Base-by-base conservation (phyloP, 2,888 invertebrate species). In the Hirtodrosophila alboralis region DNA sequence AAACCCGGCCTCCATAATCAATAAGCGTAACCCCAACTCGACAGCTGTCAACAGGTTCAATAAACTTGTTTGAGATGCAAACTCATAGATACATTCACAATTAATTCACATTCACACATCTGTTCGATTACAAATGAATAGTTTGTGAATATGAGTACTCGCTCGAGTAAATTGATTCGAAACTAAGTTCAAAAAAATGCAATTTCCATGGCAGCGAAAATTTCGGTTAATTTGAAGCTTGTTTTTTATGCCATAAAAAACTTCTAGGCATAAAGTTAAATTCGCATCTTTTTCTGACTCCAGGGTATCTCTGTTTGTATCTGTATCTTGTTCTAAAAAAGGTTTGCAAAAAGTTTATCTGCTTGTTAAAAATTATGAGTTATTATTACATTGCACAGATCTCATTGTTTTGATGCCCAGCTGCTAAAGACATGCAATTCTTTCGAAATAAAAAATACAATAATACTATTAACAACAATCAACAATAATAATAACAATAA, bases 21-120 rank as follows among this genome's bases (percentile, higher is more conserved):
- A 52, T 47, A 30, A 40, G 38, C 43, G 47, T 62, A 52, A 54
- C 37, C 49, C 45, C 59, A 51, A 21, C 36, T 23, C 54, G 51
- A 56, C 71, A 61, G 38, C 49, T 71, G 54, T 37, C 63, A 61
- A 64, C 80, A 79, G 86, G 79, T 79, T 86, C 79, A 79, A 84
- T 84, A 79, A 79, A 79, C 79, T 79, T 60, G 84, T 79, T 79
- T 73, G 43, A 54, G 31, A 43, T 56, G 36, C 53, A 34, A 47
- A 12, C 38, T 27, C 33, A 13, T 21, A 31, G 28, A 47, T 31
- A 47, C 14, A 61, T 37, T 49, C 40, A 18, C 36, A 56, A n/a
- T n/a, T n/a, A n/a, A n/a, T 4, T 23, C 31, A 68, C 13, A 45
- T 12, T 13, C 31, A 18, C 61, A 59, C 52, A 51, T 38, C 27